Conservation (phyloP, 2,113 vertebrate species). For the Petromus typicus region DNA sequence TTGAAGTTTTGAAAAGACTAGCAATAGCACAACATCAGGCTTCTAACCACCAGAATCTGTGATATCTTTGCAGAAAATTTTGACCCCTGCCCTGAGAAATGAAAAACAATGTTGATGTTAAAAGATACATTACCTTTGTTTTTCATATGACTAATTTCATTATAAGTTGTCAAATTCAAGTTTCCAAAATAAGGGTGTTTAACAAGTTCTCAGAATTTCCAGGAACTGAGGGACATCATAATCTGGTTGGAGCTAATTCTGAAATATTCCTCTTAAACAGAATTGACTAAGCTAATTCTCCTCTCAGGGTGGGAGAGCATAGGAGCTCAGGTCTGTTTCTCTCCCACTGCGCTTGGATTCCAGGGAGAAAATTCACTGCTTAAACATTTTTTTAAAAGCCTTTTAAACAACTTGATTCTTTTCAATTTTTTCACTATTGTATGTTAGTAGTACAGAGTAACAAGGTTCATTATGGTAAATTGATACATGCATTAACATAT, state of each 20-base stretch:
- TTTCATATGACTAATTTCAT: background rate
- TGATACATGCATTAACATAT: no score
- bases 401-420: no score
- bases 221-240: background rate
- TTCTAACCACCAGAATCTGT: background rate
- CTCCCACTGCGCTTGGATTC: background rate
- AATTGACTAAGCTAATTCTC: background rate
- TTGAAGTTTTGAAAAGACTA: background rate
- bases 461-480: no score
- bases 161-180: background rate
- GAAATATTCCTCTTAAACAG: background rate
- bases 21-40: background rate
- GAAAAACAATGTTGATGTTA: background rate
- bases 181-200: background rate
- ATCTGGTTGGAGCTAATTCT: background rate
- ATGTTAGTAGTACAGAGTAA: no score
- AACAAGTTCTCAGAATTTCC: background rate
- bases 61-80: background rate
- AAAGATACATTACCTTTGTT: background rate
- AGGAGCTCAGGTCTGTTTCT: background rate
- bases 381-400: background rate
- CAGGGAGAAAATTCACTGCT: background rate
- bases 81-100: background rate
- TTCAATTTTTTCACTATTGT: no score
- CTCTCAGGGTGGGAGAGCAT: background rate